These are phyloP conservation scores for Homarus americanus DNA, from an alignment of 1,140 invertebrate genomes.

Conservation along the genomic window DNA sequence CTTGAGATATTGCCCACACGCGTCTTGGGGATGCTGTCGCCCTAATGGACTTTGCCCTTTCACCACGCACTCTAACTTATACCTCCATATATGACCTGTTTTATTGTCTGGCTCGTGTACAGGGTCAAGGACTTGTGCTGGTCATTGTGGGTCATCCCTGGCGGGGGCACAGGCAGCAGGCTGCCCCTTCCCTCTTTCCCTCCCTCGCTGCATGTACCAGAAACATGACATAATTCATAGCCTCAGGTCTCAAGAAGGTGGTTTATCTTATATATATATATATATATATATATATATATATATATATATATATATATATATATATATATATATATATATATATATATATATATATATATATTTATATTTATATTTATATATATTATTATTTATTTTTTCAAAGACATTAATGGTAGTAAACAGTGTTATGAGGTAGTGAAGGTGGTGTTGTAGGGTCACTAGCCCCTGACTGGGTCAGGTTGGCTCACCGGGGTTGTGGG, in stretches of 20 bases:
- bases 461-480: too few relatives aligned
- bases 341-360: constrained; percentile 29
- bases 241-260: too few relatives aligned
- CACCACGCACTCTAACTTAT: neutral
- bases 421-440: too few relatives aligned
- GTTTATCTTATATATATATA: neutral
- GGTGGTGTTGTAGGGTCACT: too few relatives aligned
- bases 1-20: neutral
- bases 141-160: too few relatives aligned
- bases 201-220: too few relatives aligned
- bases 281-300: neutral
- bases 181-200: too few relatives aligned
- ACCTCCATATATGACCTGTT: neutral
- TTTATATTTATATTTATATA: constrained; percentile 6
- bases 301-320: constrained; percentile 20
- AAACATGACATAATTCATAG: too few relatives aligned
- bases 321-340: constrained; percentile 25
- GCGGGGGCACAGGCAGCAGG: too few relatives aligned
- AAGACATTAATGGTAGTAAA: too few relatives aligned
- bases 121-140: too few relatives aligned
- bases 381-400: neutral
- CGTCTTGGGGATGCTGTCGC: neutral
- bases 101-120: neutral
- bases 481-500: too few relatives aligned
- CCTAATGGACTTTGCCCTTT: neutral